Conservation (phyloP, 2,888 invertebrate species). For the Tillus elongatus region DNA sequence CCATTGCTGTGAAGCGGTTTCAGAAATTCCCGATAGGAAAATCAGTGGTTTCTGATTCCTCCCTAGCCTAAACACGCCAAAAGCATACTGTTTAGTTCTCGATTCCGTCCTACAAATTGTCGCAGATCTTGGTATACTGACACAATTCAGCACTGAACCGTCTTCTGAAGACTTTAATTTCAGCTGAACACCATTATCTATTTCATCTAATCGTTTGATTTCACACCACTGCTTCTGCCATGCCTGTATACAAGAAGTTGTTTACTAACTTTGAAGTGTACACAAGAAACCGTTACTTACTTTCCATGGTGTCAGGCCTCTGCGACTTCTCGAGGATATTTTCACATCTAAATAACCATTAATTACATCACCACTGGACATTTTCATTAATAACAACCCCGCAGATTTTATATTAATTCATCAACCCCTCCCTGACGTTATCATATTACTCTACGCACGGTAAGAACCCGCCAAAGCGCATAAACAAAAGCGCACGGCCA, state of each 20-base stretch:
- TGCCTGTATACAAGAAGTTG: conserved; percentile 39
- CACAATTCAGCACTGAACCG: conserved; percentile 37
- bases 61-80: conserved; percentile 54
- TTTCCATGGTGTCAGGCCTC: conserved; percentile 57
- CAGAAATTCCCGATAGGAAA: conserved; percentile 54
- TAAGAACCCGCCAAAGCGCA: background rate
- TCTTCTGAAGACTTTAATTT: conserved; percentile 47
- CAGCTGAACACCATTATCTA: conserved; percentile 47
- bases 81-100: conserved; percentile 56
- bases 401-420: background rate
- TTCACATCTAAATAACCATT: conserved; percentile 56
- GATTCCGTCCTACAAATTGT: conserved; percentile 57
- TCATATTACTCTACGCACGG: too few relatives aligned
- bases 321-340: conserved; percentile 51
- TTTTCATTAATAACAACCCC: conserved; percentile 18
- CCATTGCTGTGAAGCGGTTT: conserved; percentile 59
- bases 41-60: conserved; percentile 53
- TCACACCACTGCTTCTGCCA: conserved; percentile 61
- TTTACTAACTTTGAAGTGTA: background rate
- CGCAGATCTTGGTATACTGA: conserved; percentile 51
- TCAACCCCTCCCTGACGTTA: conserved; percentile 9
- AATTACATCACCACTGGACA: conserved; percentile 33
- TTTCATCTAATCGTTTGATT: conserved; percentile 48
- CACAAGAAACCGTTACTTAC: conserved; percentile 38
- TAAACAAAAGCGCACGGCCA: conserved; percentile 1